Evolutionary conservation across 2,113 vertebrate genomes (phyloP).

Genomic region (Pantherophis guttatus): DNA sequence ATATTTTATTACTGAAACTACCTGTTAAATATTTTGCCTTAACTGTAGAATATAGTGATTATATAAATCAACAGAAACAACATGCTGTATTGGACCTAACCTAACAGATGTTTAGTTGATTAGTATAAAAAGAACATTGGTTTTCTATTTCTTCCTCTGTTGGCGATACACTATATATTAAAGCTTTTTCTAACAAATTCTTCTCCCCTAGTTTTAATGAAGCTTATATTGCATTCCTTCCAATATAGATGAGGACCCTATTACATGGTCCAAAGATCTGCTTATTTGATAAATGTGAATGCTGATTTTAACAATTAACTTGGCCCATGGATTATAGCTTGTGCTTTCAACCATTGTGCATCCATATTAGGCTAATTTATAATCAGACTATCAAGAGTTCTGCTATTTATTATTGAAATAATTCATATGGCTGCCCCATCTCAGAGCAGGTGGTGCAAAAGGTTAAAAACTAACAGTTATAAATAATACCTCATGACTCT

Average conservation of each 20-base stretch:
- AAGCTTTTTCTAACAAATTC: neutral
- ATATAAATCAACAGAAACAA: slow-evolving; percentile 7
- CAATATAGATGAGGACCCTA: neutral
- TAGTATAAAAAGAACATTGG: neutral
- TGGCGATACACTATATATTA: neutral
- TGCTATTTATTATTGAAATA: neutral
- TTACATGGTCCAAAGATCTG: neutral
- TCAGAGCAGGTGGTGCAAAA: neutral
- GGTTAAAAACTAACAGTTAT: neutral
- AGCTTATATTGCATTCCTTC: neutral
- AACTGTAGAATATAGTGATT: slow-evolving; percentile 36
- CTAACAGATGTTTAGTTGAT: neutral
- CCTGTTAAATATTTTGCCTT: slow-evolving; percentile 38
- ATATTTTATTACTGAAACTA: slow-evolving; percentile 46
- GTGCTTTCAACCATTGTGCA: neutral
- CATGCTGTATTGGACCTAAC: neutral
- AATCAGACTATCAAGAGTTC: neutral
- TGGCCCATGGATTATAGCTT: neutral
- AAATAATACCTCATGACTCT: neutral
- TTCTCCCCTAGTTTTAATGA: neutral
- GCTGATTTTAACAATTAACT: neutral
- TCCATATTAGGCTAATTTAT: neutral
- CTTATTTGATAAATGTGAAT: neutral
- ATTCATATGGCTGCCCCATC: neutral
- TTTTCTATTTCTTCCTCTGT: neutral